These are phyloP conservation scores for Dysidea cf. avara DNA, from an alignment of 37 sponge, comb jelly and placozoan genomes.

Conservation along the genomic window DNA sequence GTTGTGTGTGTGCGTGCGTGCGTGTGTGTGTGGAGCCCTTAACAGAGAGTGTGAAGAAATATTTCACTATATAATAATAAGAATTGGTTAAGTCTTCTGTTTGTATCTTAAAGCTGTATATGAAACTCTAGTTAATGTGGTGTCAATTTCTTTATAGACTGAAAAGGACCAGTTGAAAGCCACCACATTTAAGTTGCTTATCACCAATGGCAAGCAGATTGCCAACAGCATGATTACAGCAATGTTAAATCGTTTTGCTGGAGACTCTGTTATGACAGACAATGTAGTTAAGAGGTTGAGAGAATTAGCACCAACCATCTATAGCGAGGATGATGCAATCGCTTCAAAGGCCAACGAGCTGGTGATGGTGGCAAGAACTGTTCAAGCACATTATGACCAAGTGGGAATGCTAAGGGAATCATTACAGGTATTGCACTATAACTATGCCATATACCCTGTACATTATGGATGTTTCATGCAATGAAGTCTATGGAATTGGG, in stretches of 20 bases:
- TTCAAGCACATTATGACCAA: slow-evolving; percentile 27
- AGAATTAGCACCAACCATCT: slow-evolving; percentile 55
- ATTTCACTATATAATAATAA: too few species aligned
- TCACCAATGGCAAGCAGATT: slow-evolving; percentile 57
- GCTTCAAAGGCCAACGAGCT: slow-evolving; percentile 65
- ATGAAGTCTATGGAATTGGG: too few species aligned
- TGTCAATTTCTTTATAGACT: slow-evolving; percentile 13
- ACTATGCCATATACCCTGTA: not conserved
- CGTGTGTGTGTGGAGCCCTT: too few species aligned
- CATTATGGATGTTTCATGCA: too few species aligned
- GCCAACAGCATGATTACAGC: slow-evolving; percentile 62
- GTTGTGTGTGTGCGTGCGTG: too few species aligned
- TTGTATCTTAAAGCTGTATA: too few species aligned
- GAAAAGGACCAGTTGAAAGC: slow-evolving; percentile 26
- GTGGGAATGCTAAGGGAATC: slow-evolving; percentile 59
- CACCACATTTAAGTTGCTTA: slow-evolving; percentile 43
- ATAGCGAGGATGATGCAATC: slow-evolving; percentile 81
- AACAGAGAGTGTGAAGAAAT: too few species aligned
- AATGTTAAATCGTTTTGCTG: slow-evolving; percentile 69
- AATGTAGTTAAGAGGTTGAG: slow-evolving; percentile 65
- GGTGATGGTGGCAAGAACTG: slow-evolving; percentile 49
- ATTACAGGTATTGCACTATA: slow-evolving; percentile 54
- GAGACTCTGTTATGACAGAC: slow-evolving; percentile 72
- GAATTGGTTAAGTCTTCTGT: too few species aligned
- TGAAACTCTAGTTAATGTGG: too few species aligned